A percentile compares a stretch with the other conserved stretches of the same genome.
Evolutionary conservation across 2,888 invertebrate species (phyloP).

Genomic region (Bombyx huttoni): DNA sequence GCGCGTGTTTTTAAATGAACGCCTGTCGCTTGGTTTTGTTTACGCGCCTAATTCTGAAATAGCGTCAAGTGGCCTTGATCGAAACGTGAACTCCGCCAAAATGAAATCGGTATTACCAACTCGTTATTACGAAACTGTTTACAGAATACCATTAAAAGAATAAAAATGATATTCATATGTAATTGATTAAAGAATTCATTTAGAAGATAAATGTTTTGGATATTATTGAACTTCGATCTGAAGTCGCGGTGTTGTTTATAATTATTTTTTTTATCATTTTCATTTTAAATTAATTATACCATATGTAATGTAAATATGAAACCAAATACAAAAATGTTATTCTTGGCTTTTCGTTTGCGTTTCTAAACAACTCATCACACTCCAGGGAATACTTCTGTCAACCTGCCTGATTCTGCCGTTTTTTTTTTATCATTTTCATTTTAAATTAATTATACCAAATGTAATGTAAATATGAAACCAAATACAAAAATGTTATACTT

Average conservation of each 20-base stretch:
- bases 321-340: background rate
- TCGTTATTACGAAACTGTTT: background rate
- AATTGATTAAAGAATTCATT: background rate
- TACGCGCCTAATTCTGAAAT: background rate
- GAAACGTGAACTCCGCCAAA: background rate
- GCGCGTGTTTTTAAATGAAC: too few species aligned
- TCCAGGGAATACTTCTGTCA: too few species aligned
- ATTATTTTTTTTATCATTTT: too few species aligned
- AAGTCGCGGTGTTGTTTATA: too few species aligned
- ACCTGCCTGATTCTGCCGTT: too few species aligned
- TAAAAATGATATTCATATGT: too few species aligned
- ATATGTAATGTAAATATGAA: background rate
- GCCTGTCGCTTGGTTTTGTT: background rate
- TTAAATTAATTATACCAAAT: background rate
- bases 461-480: background rate
- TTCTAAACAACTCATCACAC: too few species aligned
- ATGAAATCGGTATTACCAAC: background rate
- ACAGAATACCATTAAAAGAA: background rate
- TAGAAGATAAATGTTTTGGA: background rate
- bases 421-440: too few species aligned
- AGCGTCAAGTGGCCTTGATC: slow-evolving; percentile 2
- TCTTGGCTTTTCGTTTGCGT: too few species aligned
- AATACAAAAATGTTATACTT: background rate
- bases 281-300: too few species aligned
- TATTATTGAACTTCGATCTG: too few species aligned